Evolutionary conservation across 2,797 vertebrate genomes (phyloP), one percentile per base, ranked within the genome.

Genomic region (Characodon lateralis): DNA sequence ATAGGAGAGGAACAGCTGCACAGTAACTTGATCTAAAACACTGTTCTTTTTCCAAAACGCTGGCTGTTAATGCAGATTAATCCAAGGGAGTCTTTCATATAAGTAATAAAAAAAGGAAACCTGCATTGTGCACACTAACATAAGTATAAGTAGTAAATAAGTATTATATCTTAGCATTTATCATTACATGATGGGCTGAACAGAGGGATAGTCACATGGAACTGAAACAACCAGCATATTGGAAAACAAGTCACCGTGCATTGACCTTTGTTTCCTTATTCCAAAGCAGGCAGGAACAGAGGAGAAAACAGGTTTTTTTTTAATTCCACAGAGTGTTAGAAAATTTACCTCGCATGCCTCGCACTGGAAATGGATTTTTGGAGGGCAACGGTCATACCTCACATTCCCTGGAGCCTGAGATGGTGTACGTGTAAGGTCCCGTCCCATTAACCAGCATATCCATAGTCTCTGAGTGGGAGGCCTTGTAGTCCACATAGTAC

Each of bases 401-500:
- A 78, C 98, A 99, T 97, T 99, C 98, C 96, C 98, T 96, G 95
- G 98, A 98, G 97, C 97, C 98, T 92, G 98, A 98, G 96, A 99
- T 98, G 96, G 97, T 98, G 95, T 98, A 99, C 66, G 97, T 98
- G 96, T 98, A 98, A 93, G 98, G 97, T 92, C 97, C 97, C 90
- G 97, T 97, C 94, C 98, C 98, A 92, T 99, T 99, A 92, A 98
- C 97, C 73, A 98, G 96, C 96, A 99, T 96, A 96, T 99, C 98
- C 97, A 98, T 96, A 95, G 97, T 96, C 95, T 99, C 98, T 93
- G 97, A 98, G 96, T 98, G 97, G 91, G 97, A 97, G 85, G 98
- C 97, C 94, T 99, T 99, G 96, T 99, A 99, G 97, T 99, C 97
- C 97, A 99, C 97, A 91, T 99, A 99, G 94, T 98, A 99, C 95